Evolutionary conservation across 2,113 vertebrate genomes (phyloP).

Genomic region (Plecotus auritus): DNA sequence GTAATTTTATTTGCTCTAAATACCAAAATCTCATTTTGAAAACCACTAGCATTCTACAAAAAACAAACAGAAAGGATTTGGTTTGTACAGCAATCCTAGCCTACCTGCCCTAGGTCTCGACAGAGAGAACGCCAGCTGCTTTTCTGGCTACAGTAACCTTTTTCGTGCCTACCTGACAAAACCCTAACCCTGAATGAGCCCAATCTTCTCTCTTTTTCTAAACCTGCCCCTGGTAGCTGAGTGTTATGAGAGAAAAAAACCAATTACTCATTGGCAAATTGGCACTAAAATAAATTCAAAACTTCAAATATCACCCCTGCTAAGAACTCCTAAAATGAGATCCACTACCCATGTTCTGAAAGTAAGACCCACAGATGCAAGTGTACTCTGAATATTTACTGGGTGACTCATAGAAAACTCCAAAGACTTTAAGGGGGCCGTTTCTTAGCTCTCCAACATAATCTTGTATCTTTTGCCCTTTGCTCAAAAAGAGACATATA

Average conservation of each 20-base stretch:
- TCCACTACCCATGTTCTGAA: not conserved
- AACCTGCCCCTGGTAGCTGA: not conserved
- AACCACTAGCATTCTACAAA: not conserved
- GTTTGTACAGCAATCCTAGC: not conserved
- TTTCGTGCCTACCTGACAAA: not conserved
- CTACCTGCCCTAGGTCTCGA: not conserved
- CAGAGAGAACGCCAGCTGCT: not conserved
- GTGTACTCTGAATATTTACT: not conserved
- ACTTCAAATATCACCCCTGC: not conserved
- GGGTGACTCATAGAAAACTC: not conserved
- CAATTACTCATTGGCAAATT: not conserved
- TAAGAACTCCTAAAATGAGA: not conserved
- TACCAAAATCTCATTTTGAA: conserved; percentile 1
- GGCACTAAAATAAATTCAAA: not conserved
- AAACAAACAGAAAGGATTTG: not conserved
- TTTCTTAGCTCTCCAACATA: not conserved
- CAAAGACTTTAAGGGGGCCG: not conserved
- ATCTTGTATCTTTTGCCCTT: not conserved
- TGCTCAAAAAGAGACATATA: not conserved
- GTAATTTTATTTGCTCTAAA: not conserved
- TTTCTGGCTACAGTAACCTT: not conserved
- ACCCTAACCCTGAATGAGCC: not conserved
- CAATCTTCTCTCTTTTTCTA: not conserved
- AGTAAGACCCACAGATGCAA: not conserved
- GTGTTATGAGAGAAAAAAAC: not conserved